These are phyloP conservation scores for Escarpia spicata DNA, from an alignment of 2,888 invertebrate genomes.

Conservation along the genomic window DNA sequence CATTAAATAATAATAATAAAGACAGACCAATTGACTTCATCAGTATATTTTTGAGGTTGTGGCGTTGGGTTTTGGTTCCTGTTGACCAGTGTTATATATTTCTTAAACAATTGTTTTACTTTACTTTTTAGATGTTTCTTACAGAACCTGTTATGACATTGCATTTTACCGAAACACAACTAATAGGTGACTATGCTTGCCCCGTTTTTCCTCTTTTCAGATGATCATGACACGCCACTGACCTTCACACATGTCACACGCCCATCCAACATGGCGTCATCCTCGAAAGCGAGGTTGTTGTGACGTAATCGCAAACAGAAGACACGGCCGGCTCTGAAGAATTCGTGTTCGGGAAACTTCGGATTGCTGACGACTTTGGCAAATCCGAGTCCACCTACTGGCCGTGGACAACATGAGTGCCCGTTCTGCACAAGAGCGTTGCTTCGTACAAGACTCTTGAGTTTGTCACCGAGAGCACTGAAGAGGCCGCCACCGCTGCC, in stretches of 20 bases:
- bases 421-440: not conserved
- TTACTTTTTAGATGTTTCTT: no score
- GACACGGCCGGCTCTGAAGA: conserved; percentile 34
- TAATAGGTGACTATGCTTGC: no score
- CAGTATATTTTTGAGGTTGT: no score
- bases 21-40: no score
- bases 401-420: conserved; percentile 14
- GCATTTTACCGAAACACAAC: no score
- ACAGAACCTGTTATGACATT: no score
- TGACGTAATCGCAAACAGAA: conserved; percentile 38
- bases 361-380: conserved; percentile 38
- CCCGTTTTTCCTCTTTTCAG: not conserved
- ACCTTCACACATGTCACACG: conserved; percentile 36
- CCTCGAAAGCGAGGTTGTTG: conserved; percentile 35
- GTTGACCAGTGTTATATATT: no score
- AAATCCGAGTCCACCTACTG: conserved; percentile 37
- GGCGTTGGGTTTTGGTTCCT: no score
- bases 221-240: not conserved
- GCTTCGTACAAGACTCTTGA: conserved; percentile 7
- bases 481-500: conserved; percentile 22
- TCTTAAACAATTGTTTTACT: no score
- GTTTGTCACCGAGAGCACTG: conserved; percentile 26
- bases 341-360: conserved; percentile 36
- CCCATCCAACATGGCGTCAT: conserved; percentile 38
- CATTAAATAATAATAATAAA: no score